Base-by-base conservation (phyloP, 2,888 invertebrate species). In the Holacanthella duospinosa region DNA sequence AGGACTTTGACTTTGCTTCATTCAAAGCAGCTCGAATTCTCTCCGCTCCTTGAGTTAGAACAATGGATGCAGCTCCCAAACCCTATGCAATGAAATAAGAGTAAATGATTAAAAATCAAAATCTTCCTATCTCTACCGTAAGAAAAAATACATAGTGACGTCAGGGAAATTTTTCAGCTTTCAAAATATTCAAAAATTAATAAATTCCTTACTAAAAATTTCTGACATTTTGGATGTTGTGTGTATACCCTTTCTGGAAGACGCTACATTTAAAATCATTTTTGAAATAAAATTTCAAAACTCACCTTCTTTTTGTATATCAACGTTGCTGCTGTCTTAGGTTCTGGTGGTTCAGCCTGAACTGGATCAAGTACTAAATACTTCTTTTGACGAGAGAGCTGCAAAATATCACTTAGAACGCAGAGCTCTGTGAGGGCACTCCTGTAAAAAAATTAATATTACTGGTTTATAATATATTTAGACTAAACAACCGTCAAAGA, bases 361-460 rank as follows among this genome's bases (percentile, higher is more conserved):
- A 93, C 86, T 26, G 94, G 94, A 77, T 96, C 96, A 60, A 96
- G 78, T 6, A 95, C 93, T 85, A 96, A 86, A 76, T 95, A 96
- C 65, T 90, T 83, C 75, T 93, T 94, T 72, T 94, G 93, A 77
- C 93, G 93, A 2, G 93, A 88, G 74, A 96, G 87, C 29, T 88
- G 86, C 54, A 96, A 80, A 0, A 96, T 93, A 81, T 96, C 96
- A 43, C 91, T 85, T 2, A 96, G 78, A 1, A 96, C 96, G 76
- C 88, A 88, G 12, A 94, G 85, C 81, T 96, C 95, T 55, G 94
- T 93, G 36, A 89, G 80, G 0, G 94, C 86, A 80, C 85, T 88
- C 75, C 91, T 84, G 68, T 55, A 64, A 62, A 55, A 55, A 12
- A 26, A 54, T 12, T 48, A 29, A 62, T 59, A 61, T 62, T 29